Base-by-base conservation (phyloP, 1,140 invertebrate genomes). In the Drosophila sucinea region DNA sequence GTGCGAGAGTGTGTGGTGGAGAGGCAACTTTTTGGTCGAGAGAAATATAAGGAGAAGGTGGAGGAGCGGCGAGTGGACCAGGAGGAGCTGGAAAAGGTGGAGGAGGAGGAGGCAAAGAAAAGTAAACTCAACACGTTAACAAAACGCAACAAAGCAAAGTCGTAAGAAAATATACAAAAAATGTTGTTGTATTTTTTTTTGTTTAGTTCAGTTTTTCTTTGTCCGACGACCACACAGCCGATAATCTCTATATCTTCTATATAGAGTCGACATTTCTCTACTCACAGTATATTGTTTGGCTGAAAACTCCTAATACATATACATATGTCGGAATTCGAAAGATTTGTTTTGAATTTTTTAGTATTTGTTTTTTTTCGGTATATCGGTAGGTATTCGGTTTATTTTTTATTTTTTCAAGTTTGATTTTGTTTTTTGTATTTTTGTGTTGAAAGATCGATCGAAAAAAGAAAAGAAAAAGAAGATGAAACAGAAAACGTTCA, bases 221-320 rank as follows among this genome's bases (percentile, higher is more conserved):
- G 2, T 35, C 62, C 60, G 68, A 51, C 44, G 44, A 51, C 44
- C 67, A 71, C 60, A 33, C 60, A 33, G 41, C 35, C 65, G 38
- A 58, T 58, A 77, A 72, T 72, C 62, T 69, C 68, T 51, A 70
- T 60, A 44, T 25, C 72, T 69, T 25, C 72, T 69, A 67, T 40
- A 61, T 62, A 64, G 40, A 66, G 55, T 51, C 57, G 71, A 79
- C 90, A 51, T 51, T 51, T 51, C 44, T 51, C 44, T 92, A 92
- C 91, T 92, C 91, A 92, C 91, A 90, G 91, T 91, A 91, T 92
- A 92, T 89, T 91, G 89, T 69, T 90, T 92, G 75, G 91, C 57
- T 85, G 91, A 91, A 90, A 91, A 91, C 81, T 92, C 91, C 91
- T 92, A 92, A 79, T 51, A 27, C 44, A 51, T 7, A 80, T 64